Conservation (phyloP, 2,888 invertebrate genomes). For the Mermis nigrescens region DNA sequence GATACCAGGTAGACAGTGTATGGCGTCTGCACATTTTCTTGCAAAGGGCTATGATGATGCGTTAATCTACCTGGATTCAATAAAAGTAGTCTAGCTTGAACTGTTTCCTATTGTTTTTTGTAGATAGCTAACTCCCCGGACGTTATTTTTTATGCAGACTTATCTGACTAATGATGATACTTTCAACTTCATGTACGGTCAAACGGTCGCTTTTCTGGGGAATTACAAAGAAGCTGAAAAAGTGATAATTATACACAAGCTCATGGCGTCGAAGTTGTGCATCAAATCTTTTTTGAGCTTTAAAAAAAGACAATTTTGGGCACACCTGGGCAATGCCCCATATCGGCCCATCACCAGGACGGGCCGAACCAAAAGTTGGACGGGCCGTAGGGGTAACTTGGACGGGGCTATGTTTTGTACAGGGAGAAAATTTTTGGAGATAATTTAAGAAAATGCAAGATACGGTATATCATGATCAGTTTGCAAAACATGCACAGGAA, state of each 20-base stretch:
- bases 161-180: conserved; percentile 74
- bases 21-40: conserved; percentile 90
- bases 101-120: background rate
- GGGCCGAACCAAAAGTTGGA: too few relatives aligned
- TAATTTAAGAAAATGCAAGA: too few relatives aligned
- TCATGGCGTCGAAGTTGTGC: too few relatives aligned
- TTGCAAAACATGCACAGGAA: too few relatives aligned
- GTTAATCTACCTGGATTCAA: conserved; percentile 79
- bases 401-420: too few relatives aligned
- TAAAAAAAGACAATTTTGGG: too few relatives aligned
- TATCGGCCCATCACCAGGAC: too few relatives aligned
- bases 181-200: conserved; percentile 67
- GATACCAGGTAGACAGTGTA: conserved; percentile 74
- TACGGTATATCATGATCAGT: too few relatives aligned
- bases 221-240: conserved; percentile 88
- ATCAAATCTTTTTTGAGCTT: too few relatives aligned
- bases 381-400: too few relatives aligned
- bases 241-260: conserved; percentile 19
- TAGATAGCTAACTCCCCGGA: background rate
- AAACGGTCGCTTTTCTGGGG: conserved; percentile 71
- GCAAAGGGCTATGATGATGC: conserved; percentile 88
- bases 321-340: too few relatives aligned
- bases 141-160: conserved; percentile 39
- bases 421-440: too few relatives aligned
- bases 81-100: conserved; percentile 44